Evolutionary conservation across 30 jellyfish, hydroid and myxozoan species (phyloP), one percentile per base, ranked within the genome.

Genomic region (Hydra vulgaris): DNA sequence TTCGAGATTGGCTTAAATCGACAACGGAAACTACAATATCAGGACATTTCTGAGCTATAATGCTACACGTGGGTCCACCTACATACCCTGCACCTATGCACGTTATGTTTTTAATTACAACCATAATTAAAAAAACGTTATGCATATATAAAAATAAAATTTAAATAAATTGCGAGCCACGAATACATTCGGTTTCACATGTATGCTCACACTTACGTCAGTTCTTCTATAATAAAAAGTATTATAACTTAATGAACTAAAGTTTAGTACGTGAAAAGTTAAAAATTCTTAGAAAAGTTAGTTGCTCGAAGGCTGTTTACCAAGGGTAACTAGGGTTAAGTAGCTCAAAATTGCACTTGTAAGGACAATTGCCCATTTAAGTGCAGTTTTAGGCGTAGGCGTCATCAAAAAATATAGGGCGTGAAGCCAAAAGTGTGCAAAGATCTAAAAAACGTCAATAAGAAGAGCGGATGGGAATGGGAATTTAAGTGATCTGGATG

Each of bases 81-180:
- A 93, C 99, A 79, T 93, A 93, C 16, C 99, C 99, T 16, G 99
- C 99, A 21, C 99, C 99, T 12, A 93, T 87, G 68, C 96, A 93
- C 26, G 93, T 77, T 23, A 93, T 82, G 61, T 78, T 84, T 26
- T 77, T 87, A 27, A 91, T 40, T 3, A 40, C 61, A 3, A 40
- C 61, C 61, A 40, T 40, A 40, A 12, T 40, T 40, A 40, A 40
- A 12, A 40, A 40, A 40, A 40, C 61, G 5, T 40, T 40, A 3
- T 40, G 5, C 61, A 12, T 40, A 3, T 3, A 40, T 12, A 40
- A 40, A 40, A 12, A 40, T 40, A 3, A 40, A 40, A 40, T 40
- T 12, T 40, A 40, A 40, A 40, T 40, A 40, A 40, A 40, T 12
- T 5, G 61, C 61, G 5, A 40, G 61, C 61, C 61, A 40, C 61